Percentiles rank a stretch among this genome's conserved stretches.
Evolutionary conservation across 2,888 invertebrate genomes (phyloP).

Genomic region (Rhopalosiphum nymphaeae): DNA sequence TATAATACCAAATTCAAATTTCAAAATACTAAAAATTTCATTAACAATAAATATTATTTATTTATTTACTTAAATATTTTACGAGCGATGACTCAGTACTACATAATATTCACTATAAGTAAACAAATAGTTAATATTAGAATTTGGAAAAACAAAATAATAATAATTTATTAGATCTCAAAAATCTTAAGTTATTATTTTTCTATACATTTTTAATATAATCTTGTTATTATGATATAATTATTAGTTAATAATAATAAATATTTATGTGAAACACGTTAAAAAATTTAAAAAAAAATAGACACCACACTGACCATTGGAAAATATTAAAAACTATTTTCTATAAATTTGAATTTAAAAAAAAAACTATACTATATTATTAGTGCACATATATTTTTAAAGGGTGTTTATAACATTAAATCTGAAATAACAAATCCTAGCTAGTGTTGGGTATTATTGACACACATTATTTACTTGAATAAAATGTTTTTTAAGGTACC

Average conservation of each 20-base stretch:
- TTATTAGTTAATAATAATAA: neutral
- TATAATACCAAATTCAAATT: neutral
- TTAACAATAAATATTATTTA: neutral
- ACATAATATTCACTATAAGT: neutral
- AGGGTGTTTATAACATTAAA: neutral
- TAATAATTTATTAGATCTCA: too few relatives aligned
- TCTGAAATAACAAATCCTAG: neutral
- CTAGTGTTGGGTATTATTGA: neutral
- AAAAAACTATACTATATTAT: neutral
- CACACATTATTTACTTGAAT: neutral
- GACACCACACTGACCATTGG: neutral
- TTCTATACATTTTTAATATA: too few relatives aligned
- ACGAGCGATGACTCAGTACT: neutral
- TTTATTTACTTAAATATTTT: neutral
- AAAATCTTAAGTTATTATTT: too few relatives aligned
- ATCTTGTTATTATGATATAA: too few relatives aligned
- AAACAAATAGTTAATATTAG: neutral
- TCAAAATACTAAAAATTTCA: neutral
- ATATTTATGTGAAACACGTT: neutral
- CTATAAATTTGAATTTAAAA: neutral
- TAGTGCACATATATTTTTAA: neutral
- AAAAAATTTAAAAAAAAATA: neutral
- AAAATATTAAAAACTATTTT: neutral
- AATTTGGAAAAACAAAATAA: neutral
- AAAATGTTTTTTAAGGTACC: constrained; percentile 73